Base-by-base conservation (phyloP, 1,140 invertebrate species). In the Ceratitis capitata region DNA sequence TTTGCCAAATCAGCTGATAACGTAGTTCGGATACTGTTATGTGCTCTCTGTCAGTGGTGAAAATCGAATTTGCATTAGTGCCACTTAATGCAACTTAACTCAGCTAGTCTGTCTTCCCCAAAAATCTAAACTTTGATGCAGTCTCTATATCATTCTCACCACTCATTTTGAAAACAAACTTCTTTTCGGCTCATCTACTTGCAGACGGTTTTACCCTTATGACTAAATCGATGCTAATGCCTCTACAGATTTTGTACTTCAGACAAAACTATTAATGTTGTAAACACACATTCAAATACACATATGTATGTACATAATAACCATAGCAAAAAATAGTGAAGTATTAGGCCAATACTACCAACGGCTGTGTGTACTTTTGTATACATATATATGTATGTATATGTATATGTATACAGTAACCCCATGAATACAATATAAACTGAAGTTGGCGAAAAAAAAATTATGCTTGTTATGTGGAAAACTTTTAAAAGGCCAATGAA, bases 371-470 rank as follows among this genome's bases (percentile, higher is more conserved):
- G 14, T 14, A 35, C 32, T 29, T 64, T 19, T 16, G 3, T 16
- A 29, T 64, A 29, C 19, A 10, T 19, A 14, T 35, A 29, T 14
- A 35, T 35, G 61, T 64, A 39, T 16, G 3, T 16, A 29, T 64
- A 29, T 51, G 4, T 19, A 14, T 51, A 19, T 51, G 49, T 19
- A 10, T 51, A 12, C 19, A n/a, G 51, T 56, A n/a, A n/a, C n/a
- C n/a, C n/a, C n/a, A 19, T 51, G 49, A 3, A 10, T 51, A 12
- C 19, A n/a, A 23, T 56, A 39, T 69, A 69, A n/a, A 69, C 61
- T 69, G 61, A 69, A 69, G 61, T 69, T 69, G 32, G 61, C 61
- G 61, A 69, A 39, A n/a, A n/a, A n/a, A n/a, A n/a, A 69, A 35
- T 35, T 69, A 35, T 29, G 61, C 29, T 29, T 69, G 16, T 69